These are phyloP conservation scores for Haemorhous mexicanus DNA, from an alignment of 2,113 vertebrate genomes.

Conservation along the genomic window DNA sequence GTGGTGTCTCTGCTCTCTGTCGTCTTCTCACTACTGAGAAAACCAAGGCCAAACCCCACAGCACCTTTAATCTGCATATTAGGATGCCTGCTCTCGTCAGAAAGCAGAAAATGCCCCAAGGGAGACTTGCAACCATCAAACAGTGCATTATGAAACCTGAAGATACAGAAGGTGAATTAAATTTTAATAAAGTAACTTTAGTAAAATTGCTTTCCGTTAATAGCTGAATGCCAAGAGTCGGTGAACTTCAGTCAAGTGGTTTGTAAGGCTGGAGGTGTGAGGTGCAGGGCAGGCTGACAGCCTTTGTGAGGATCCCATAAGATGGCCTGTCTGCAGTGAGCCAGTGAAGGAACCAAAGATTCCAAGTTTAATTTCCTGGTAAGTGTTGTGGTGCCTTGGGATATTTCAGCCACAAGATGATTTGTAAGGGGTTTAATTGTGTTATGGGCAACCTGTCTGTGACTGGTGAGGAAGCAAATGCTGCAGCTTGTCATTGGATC, in stretches of 20 bases:
- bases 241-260: background rate
- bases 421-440: background rate
- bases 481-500: background rate
- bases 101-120: background rate
- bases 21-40: background rate
- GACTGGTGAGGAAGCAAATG: background rate
- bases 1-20: background rate
- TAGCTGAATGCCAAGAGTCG: background rate
- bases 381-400: background rate
- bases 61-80: background rate
- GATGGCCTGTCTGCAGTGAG: background rate
- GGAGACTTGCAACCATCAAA: background rate
- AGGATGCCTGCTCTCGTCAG: background rate
- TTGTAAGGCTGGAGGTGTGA: background rate
- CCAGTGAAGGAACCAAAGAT: background rate
- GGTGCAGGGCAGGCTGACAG: background rate
- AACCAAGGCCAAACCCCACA: background rate
- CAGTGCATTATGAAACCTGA: background rate
- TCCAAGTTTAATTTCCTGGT: background rate
- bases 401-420: background rate
- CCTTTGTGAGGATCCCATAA: background rate
- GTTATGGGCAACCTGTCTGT: background rate
- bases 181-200: conserved; percentile 18
- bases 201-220: background rate
- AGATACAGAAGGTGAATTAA: background rate